Conservation (phyloP, 2,113 vertebrate genomes). For the Archilochus colubris region DNA sequence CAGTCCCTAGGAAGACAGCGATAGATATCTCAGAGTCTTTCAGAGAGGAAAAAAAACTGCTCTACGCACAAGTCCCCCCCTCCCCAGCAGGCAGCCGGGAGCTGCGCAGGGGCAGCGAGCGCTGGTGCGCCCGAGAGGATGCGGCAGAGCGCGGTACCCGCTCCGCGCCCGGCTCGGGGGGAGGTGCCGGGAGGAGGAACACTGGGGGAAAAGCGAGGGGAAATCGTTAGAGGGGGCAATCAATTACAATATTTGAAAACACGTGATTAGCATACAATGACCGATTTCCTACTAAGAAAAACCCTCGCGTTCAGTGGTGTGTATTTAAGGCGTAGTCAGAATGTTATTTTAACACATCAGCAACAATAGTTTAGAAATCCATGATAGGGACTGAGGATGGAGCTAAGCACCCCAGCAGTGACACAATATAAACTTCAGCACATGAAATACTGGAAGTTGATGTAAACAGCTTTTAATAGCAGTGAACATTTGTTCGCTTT, state of each 20-base stretch:
- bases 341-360: constrained; percentile 20
- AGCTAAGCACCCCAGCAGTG: constrained; percentile 65
- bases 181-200: background rate
- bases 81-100: background rate
- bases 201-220: background rate
- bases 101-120: background rate
- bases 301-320: background rate
- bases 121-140: background rate
- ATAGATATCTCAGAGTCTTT: background rate
- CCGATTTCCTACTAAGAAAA: constrained; percentile 11
- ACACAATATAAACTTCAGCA: constrained; percentile 79
- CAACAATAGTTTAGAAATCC: constrained; percentile 66
- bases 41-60: background rate
- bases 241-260: background rate
- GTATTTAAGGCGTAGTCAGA: constrained; percentile 10
- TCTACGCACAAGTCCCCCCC: background rate
- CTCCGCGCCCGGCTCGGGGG: background rate
- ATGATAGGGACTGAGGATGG: background rate
- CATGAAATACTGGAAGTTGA: constrained; percentile 86
- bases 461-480: constrained; percentile 91
- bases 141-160: fast-evolving
- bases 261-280: background rate
- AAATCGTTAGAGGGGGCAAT: constrained; percentile 2
- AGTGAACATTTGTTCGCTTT: constrained; percentile 81
- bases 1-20: background rate